Percentiles rank a stretch among this genome's conserved stretches.
Conservation (phyloP, 1,140 invertebrate species). For the Trypoxylus dichotomus region DNA sequence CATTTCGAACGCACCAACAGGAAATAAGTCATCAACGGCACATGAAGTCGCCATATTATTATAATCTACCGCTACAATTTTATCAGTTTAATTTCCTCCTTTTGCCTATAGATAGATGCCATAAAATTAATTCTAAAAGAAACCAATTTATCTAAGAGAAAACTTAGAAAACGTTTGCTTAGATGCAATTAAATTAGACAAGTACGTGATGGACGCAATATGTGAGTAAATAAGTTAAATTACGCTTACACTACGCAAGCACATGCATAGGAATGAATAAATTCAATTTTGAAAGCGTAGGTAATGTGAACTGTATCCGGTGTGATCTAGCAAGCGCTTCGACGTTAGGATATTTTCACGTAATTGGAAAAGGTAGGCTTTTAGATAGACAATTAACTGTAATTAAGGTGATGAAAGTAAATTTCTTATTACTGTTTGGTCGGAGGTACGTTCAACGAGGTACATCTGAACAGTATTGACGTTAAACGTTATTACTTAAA, state of each 20-base stretch:
- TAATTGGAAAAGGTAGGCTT: neutral
- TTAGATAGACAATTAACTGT: neutral
- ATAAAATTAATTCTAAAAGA: slow-evolving; percentile 5
- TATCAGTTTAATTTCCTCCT: neutral
- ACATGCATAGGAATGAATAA: neutral
- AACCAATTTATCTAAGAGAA: neutral
- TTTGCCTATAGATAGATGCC: slow-evolving; percentile 33
- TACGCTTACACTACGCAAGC: neutral
- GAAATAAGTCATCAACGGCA: slow-evolving; percentile 29
- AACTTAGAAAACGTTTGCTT: neutral
- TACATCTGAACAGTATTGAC: too few relatives aligned
- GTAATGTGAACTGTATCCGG: neutral
- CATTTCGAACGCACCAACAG: too few relatives aligned
- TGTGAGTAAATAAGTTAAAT: neutral
- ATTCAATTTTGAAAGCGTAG: neutral
- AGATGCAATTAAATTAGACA: neutral
- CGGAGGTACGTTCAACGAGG: too few relatives aligned
- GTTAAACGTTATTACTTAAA: too few relatives aligned
- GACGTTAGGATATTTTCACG: neutral
- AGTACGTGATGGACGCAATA: neutral
- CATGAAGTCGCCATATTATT: slow-evolving; percentile 30
- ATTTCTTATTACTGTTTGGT: neutral
- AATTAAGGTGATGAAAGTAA: neutral
- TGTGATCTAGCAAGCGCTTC: neutral
- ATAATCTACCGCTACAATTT: slow-evolving; percentile 23